A percentile compares a stretch with the other conserved stretches of the same genome.
These are phyloP conservation scores for Gobiocypris rarus DNA, from an alignment of 2,113 vertebrate species.

Conservation along the genomic window DNA sequence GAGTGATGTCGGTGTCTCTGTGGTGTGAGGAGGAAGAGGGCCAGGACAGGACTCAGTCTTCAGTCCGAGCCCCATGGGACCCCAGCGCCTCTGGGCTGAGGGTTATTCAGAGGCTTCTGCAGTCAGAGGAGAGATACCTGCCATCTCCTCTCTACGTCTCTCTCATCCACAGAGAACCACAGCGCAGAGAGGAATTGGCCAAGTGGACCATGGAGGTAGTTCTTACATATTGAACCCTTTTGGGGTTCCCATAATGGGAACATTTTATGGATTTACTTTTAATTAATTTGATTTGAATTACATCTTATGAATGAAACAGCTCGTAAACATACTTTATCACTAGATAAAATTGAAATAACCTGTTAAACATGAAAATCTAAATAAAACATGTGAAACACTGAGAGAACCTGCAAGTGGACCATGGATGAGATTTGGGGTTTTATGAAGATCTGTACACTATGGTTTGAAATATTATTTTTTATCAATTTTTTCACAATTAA, in stretches of 20 bases:
- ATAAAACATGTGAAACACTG: background rate
- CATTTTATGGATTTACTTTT: too few relatives aligned
- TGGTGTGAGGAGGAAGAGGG: slow-evolving; percentile 77
- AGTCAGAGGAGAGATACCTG: slow-evolving; percentile 73
- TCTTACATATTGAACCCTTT: too few relatives aligned
- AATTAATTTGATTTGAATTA: too few relatives aligned
- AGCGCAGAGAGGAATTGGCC: slow-evolving; percentile 75
- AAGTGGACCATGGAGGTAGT: slow-evolving; percentile 80
- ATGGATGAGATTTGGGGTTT: background rate
- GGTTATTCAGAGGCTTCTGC: slow-evolving; percentile 76
- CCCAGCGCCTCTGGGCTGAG: slow-evolving; percentile 73
- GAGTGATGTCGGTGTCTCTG: slow-evolving; percentile 70
- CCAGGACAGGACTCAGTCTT: slow-evolving; percentile 20
- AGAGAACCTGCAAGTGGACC: background rate
- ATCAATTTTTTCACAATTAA: background rate
- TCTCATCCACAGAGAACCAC: slow-evolving; percentile 75
- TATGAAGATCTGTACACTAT: background rate
- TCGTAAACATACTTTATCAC: too few relatives aligned
- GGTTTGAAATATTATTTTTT: background rate
- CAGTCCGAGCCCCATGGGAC: slow-evolving; percentile 75
- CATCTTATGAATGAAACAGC: too few relatives aligned
- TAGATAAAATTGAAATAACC: too few relatives aligned
- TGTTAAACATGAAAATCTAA: background rate
- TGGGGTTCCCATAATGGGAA: too few relatives aligned
- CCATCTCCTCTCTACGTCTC: slow-evolving; percentile 75